Evolutionary conservation across 2,113 vertebrate genomes (phyloP).

Genomic region (Vombatus ursinus): DNA sequence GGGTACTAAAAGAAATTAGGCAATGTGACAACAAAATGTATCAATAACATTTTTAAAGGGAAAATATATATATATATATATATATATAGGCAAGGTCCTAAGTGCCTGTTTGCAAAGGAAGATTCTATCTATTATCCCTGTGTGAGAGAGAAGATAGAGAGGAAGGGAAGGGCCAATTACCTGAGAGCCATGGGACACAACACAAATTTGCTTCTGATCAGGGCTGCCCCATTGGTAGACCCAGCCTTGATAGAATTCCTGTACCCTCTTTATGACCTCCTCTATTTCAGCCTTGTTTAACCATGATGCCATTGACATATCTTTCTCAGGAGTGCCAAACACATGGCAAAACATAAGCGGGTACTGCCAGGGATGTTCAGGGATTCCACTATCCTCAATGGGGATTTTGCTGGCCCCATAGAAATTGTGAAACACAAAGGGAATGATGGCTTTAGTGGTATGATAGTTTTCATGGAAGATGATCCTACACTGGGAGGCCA

Average conservation of each 20-base stretch:
- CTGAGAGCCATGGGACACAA: conserved; percentile 91
- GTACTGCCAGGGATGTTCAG: conserved; percentile 80
- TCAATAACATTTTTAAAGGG: too few relatives aligned
- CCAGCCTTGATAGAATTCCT: conserved; percentile 84
- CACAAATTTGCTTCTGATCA: conserved; percentile 85
- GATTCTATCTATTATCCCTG: background rate
- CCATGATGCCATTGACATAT: conserved; percentile 86
- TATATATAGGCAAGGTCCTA: background rate
- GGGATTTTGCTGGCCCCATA: conserved; percentile 85
- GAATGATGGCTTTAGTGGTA: conserved; percentile 88
- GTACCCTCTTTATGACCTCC: conserved; percentile 85
- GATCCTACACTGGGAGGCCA: conserved; percentile 85
- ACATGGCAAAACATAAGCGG: conserved; percentile 90
- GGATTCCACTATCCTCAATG: conserved; percentile 87
- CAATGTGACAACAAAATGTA: too few relatives aligned
- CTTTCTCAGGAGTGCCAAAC: conserved; percentile 82
- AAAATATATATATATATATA: too few relatives aligned
- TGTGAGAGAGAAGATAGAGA: background rate
- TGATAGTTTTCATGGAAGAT: conserved; percentile 94
- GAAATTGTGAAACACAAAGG: conserved; percentile 91
- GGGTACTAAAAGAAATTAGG: too few relatives aligned
- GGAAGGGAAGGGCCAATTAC: conserved; percentile 67
- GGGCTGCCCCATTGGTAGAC: conserved; percentile 85
- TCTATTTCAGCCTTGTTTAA: conserved; percentile 84
- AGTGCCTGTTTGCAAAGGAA: background rate